phyloP scores from a whole-genome alignment of 30 jellyfish, hydroid and myxozoan species.

The Hydractinia symbiolongicarpus region DNA sequence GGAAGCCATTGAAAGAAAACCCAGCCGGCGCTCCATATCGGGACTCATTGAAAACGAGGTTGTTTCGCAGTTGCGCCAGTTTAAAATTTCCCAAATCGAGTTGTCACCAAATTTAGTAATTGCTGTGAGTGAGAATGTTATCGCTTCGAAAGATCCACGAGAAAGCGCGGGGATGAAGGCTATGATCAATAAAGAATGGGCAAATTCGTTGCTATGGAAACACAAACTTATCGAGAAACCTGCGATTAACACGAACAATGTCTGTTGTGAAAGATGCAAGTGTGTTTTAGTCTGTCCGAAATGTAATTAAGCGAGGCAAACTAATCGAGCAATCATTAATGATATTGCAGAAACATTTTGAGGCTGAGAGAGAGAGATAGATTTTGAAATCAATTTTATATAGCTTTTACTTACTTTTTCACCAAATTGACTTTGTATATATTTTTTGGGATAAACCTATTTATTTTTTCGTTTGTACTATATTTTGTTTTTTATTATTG shows the following conservation, averaged over 20 bases:
- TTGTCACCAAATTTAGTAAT: background rate
- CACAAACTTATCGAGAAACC: slow-evolving; percentile 21
- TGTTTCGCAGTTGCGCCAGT: slow-evolving; percentile 16
- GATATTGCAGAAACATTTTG: no score
- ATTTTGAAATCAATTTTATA: no score
- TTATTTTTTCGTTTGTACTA: no score
- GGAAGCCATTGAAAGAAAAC: slow-evolving; percentile 18
- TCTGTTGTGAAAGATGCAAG: slow-evolving; percentile 16
- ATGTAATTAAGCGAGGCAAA: slow-evolving; percentile 1
- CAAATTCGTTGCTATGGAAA: slow-evolving; percentile 24
- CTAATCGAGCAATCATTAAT: background rate
- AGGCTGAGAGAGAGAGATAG: no score
- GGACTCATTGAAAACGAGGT: slow-evolving; percentile 9
- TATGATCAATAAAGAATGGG: slow-evolving; percentile 19
- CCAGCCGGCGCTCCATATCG: slow-evolving; percentile 28
- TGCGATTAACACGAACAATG: background rate
- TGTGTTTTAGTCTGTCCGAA: slow-evolving; percentile 20
- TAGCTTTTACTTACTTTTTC: no score
- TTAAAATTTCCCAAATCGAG: slow-evolving; percentile 10
- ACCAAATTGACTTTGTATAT: no score
- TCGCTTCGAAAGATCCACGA: background rate
- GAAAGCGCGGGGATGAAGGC: background rate
- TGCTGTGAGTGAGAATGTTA: slow-evolving; percentile 13
- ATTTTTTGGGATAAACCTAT: no score
- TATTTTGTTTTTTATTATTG: no score